Conservation (phyloP, 2,888 invertebrate genomes). For the Euzetes globulus region DNA sequence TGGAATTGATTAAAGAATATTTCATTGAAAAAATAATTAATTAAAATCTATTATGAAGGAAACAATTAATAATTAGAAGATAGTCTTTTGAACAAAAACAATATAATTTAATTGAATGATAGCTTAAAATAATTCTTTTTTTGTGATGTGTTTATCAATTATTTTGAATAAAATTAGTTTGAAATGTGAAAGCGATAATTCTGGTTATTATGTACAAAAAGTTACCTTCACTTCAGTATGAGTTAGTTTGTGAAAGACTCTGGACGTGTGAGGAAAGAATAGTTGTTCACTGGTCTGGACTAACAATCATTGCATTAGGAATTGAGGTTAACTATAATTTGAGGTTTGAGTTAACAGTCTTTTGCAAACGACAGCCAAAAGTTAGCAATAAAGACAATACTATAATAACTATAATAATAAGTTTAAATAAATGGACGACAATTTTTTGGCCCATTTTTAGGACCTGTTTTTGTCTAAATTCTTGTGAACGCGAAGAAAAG, state of each 20-base stretch:
- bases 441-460: slow-evolving; percentile 26
- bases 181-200: neutral
- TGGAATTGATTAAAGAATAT: too few species aligned
- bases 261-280: neutral
- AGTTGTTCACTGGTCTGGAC: neutral
- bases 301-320: neutral
- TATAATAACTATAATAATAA: slow-evolving; percentile 26
- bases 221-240: neutral
- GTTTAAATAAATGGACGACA: slow-evolving; percentile 24
- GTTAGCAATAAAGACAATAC: slow-evolving; percentile 10
- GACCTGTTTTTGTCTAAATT: slow-evolving; percentile 5
- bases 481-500: neutral
- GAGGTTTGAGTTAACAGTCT: neutral
- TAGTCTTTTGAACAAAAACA: too few species aligned
- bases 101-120: too few species aligned
- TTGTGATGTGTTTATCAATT: neutral
- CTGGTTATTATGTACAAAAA: neutral
- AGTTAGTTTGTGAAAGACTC: neutral
- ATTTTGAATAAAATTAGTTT: neutral
- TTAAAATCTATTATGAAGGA: too few species aligned
- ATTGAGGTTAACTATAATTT: slow-evolving; percentile 18
- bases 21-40: too few species aligned
- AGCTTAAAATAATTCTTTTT: neutral
- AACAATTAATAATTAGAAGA: too few species aligned
- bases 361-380: neutral